These are phyloP conservation scores for Aricia artaxerxes DNA, from an alignment of 2,888 invertebrate genomes.

Conservation along the genomic window DNA sequence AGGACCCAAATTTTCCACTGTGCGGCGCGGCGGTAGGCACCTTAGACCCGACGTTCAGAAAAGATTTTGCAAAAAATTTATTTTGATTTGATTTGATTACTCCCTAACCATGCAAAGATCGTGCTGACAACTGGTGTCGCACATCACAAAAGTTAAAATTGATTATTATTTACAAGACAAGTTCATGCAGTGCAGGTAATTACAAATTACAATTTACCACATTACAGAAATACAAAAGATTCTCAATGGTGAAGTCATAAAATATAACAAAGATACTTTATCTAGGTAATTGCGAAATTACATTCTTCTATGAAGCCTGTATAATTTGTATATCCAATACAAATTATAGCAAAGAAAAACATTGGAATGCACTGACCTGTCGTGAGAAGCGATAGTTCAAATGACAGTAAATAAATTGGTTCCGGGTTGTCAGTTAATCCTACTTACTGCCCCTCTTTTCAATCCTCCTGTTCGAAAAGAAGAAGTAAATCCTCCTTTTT, in stretches of 20 bases:
- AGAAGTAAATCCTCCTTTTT: neutral
- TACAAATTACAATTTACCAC: no score
- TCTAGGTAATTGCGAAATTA: neutral
- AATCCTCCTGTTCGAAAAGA: neutral
- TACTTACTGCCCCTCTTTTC: neutral
- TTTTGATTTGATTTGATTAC: no score
- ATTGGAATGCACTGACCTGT: neutral
- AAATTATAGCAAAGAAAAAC: neutral
- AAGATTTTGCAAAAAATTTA: no score
- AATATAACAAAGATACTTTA: neutral
- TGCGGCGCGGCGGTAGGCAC: no score
- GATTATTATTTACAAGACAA: no score
- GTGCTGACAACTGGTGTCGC: no score
- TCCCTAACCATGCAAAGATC: no score
- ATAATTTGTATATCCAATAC: neutral
- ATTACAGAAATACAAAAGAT: neutral
- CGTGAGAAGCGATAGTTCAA: neutral
- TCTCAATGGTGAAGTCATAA: neutral
- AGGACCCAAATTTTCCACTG: no score
- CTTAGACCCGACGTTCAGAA: no score
- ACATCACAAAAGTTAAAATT: no score
- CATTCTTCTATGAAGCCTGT: neutral
- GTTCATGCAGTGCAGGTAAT: no score
- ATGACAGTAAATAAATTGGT: neutral
- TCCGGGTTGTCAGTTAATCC: neutral